These are phyloP conservation scores for Calliopsis andreniformis DNA, from an alignment of 1,140 invertebrate genomes.

Conservation along the genomic window DNA sequence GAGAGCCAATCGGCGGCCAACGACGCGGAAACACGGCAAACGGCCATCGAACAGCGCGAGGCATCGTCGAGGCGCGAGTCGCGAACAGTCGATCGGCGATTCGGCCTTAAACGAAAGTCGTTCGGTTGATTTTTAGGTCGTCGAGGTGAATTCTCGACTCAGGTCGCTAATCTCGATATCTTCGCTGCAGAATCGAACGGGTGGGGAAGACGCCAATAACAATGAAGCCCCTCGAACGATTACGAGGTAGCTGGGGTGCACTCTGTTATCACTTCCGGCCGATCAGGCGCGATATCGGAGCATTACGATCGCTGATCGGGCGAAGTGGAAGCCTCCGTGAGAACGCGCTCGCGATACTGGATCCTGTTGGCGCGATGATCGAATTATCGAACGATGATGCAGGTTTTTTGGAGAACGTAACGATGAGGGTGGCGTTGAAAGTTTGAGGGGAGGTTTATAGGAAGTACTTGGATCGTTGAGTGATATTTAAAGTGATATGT, in stretches of 20 bases:
- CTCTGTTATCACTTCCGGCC: slow-evolving; percentile 32
- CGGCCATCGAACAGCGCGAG: background rate
- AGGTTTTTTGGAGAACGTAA: too few relatives aligned
- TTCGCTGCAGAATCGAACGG: background rate
- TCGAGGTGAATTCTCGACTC: background rate
- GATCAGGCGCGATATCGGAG: slow-evolving; percentile 33
- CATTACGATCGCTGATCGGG: slow-evolving; percentile 39
- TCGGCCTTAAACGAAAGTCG: background rate
- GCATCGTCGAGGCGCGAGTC: background rate
- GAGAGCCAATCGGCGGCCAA: slow-evolving; percentile 19
- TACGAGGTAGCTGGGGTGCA: background rate
- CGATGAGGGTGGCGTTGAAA: too few relatives aligned
- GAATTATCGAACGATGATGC: too few relatives aligned
- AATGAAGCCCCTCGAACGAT: slow-evolving; percentile 34
- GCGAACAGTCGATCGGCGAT: too few relatives aligned
- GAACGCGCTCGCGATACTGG: background rate
- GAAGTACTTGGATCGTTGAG: too few relatives aligned
- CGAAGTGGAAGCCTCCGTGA: slow-evolving; percentile 24
- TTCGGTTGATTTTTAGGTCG: background rate
- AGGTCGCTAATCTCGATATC: slow-evolving; percentile 32
- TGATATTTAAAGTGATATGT: too few relatives aligned
- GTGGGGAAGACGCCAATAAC: slow-evolving; percentile 7
- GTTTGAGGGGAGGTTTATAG: too few relatives aligned
- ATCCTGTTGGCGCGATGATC: background rate
- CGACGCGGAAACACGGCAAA: slow-evolving; percentile 10